Conservation (phyloP, 2,113 vertebrate genomes). For the Galbula dea region DNA sequence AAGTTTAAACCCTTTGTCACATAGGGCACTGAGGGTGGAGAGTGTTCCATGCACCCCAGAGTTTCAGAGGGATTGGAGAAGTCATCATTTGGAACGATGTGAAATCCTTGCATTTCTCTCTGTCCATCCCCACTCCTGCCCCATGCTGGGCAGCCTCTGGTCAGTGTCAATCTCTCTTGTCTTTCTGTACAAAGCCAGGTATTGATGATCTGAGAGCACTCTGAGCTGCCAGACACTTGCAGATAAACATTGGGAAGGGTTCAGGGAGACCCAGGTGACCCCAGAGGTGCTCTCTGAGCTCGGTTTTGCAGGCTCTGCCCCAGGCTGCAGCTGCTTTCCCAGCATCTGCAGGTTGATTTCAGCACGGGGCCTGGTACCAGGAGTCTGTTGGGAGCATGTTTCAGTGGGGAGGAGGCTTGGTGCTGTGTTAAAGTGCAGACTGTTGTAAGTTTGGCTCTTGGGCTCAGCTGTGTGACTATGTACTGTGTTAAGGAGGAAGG, state of each 20-base stretch:
- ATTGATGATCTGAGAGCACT: rapidly evolving
- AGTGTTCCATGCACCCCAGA: rapidly evolving
- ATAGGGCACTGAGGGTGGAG: rapidly evolving
- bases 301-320: no score
- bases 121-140: no score
- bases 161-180: not conserved
- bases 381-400: rapidly evolving
- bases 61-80: not conserved
- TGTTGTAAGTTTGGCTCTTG: not conserved
- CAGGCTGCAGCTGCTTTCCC: not conserved
- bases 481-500: not conserved
- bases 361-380: rapidly evolving
- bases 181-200: no score
- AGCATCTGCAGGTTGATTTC: not conserved
- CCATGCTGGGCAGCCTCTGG: not conserved
- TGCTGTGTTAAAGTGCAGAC: not conserved
- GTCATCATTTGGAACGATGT: not conserved
- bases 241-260: no score
- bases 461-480: no score
- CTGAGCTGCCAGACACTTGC: not conserved
- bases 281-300: rapidly evolving
- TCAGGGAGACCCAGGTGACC: not conserved
- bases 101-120: not conserved
- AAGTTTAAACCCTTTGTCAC: rapidly evolving
- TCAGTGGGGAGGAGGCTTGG: not conserved